Evolutionary conservation across 2,113 vertebrate genomes (phyloP).

Genomic region (Poecile atricapillus): DNA sequence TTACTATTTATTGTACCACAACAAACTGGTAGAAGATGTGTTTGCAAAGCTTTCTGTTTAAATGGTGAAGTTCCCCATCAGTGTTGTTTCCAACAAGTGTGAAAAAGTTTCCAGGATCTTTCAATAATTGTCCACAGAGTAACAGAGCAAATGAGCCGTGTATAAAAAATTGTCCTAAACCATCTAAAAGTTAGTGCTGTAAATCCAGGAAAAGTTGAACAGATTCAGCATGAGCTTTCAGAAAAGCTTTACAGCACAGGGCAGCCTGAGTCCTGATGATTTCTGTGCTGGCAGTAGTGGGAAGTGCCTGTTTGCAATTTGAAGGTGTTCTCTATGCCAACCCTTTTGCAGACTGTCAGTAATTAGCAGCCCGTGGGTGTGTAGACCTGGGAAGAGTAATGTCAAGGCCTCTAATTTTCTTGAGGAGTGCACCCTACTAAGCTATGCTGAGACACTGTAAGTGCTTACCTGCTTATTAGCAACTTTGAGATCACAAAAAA

Average conservation of each 20-base stretch:
- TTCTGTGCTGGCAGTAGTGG: neutral
- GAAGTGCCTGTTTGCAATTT: neutral
- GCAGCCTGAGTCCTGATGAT: neutral
- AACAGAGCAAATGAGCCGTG: neutral
- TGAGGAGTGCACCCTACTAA: neutral
- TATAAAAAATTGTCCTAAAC: neutral
- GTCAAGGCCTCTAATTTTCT: neutral
- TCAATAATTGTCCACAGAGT: neutral
- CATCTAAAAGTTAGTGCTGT: neutral
- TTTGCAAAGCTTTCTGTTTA: neutral
- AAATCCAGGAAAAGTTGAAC: neutral
- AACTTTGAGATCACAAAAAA: neutral
- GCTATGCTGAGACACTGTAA: neutral
- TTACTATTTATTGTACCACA: neutral
- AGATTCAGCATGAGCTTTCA: neutral
- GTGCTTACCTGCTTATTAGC: neutral
- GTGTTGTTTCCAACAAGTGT: neutral
- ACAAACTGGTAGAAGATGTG: neutral
- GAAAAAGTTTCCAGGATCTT: neutral
- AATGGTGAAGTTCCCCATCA: neutral
- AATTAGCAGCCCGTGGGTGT: neutral
- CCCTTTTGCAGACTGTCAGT: neutral
- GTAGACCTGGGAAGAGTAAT: neutral
- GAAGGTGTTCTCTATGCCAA: neutral
- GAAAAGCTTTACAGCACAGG: neutral